These are phyloP conservation scores for Neoaliturus tenellus DNA, from an alignment of 2,888 invertebrate species.

Conservation along the genomic window DNA sequence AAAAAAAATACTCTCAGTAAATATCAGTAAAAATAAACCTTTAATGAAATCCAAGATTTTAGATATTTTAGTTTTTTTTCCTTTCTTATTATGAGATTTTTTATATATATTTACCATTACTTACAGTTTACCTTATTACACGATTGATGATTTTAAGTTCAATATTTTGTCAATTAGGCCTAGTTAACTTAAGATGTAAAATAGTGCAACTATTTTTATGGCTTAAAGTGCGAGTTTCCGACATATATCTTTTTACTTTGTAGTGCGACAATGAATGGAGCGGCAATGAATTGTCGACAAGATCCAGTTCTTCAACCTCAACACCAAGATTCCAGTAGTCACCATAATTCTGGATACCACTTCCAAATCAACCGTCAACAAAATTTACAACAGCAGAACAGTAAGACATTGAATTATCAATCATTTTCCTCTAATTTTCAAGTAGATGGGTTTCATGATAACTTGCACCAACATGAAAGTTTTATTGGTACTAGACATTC, in stretches of 20 bases:
- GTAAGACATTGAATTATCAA: conserved; percentile 37
- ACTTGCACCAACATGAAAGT: not conserved
- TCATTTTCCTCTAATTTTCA: not conserved
- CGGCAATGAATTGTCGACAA: conserved; percentile 40
- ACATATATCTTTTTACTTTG: conserved; percentile 48
- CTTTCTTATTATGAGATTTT: too few relatives aligned
- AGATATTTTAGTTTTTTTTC: too few relatives aligned
- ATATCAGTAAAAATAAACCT: too few relatives aligned
- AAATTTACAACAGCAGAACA: conserved; percentile 22
- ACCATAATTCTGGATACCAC: conserved; percentile 3
- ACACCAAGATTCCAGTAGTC: conserved; percentile 16
- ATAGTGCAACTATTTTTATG: not conserved
- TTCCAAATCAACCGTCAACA: conserved; percentile 32
- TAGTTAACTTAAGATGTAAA: too few relatives aligned
- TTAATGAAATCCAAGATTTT: too few relatives aligned
- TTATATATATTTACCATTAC: too few relatives aligned
- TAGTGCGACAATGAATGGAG: conserved; percentile 46
- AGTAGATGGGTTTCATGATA: conserved; percentile 1
- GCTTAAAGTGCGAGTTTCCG: conserved; percentile 36
- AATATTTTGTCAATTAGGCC: too few relatives aligned
- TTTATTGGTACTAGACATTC: not conserved
- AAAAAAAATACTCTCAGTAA: too few relatives aligned
- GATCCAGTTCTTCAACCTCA: not conserved
- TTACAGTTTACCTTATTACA: too few relatives aligned
- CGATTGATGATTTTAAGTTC: too few relatives aligned